Percentiles rank a stretch among this genome's conserved stretches.
Evolutionary conservation across 1,140 invertebrate species (phyloP).

Genomic region (Ptiloglossa arizonensis): DNA sequence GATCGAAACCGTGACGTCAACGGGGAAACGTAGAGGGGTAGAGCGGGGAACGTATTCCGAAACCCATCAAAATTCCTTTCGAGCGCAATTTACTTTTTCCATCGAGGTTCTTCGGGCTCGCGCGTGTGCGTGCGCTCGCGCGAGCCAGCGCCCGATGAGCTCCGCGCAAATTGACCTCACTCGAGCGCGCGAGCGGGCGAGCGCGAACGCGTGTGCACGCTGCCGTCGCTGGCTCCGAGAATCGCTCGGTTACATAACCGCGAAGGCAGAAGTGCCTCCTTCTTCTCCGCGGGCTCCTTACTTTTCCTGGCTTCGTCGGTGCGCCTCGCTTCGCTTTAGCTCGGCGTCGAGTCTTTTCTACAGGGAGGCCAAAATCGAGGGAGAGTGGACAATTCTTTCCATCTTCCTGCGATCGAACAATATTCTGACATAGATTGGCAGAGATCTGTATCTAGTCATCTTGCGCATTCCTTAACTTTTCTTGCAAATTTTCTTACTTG

Average conservation of each 20-base stretch:
- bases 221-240: slow-evolving; percentile 59
- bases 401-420: too few species aligned
- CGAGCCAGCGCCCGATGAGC: slow-evolving; percentile 34
- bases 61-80: background rate
- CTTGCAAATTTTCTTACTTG: too few species aligned
- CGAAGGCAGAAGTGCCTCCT: slow-evolving; percentile 62
- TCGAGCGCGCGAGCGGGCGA: slow-evolving; percentile 35
- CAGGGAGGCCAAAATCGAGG: too few species aligned
- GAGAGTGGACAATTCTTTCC: too few species aligned
- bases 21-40: too few species aligned
- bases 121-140: background rate
- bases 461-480: too few species aligned
- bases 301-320: slow-evolving; percentile 59
- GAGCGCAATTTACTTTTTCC: background rate
- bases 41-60: background rate
- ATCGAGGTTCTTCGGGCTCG: too few species aligned
- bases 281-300: slow-evolving; percentile 47
- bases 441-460: too few species aligned
- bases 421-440: too few species aligned
- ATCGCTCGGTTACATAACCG: slow-evolving; percentile 66
- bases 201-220: slow-evolving; percentile 29
- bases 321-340: slow-evolving; percentile 40
- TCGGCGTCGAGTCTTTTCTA: background rate
- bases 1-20: background rate
- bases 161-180: slow-evolving; percentile 59